Conservation (phyloP, 2,113 vertebrate species). For the Alaudala cheleensis region DNA sequence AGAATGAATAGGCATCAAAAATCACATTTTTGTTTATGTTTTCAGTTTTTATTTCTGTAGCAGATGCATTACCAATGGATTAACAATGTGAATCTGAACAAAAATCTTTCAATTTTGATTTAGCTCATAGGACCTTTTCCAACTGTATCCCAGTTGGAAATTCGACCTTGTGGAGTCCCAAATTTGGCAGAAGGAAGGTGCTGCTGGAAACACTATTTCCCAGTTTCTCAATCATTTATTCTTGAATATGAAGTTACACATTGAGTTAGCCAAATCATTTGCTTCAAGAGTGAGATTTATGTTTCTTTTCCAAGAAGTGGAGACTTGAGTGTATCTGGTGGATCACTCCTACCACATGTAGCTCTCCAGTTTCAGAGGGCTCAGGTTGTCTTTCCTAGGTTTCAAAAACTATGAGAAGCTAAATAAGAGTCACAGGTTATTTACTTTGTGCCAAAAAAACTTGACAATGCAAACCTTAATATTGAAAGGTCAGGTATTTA, state of each 20-base stretch:
- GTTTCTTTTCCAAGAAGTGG: neutral
- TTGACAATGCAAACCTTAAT: neutral
- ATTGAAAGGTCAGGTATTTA: conserved; percentile 39
- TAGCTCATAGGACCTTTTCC: neutral
- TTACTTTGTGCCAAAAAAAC: neutral
- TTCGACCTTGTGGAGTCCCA: neutral
- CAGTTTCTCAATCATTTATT: conserved; percentile 13
- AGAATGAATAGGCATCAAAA: neutral
- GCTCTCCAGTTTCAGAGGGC: neutral
- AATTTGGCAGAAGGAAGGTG: neutral
- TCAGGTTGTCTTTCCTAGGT: neutral
- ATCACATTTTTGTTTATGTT: neutral
- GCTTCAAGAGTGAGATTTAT: neutral
- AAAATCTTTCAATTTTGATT: neutral
- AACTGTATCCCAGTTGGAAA: neutral
- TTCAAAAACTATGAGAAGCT: neutral
- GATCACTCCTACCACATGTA: neutral
- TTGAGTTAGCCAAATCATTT: neutral
- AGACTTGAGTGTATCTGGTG: neutral
- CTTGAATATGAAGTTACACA: neutral
- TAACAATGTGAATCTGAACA: neutral
- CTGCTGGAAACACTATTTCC: neutral
- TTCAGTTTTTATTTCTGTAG: neutral
- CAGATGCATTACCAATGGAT: neutral
- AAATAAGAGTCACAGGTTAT: neutral